phyloP scores from a whole-genome alignment of 1,140 invertebrate species.

The Antheraea pernyi region DNA sequence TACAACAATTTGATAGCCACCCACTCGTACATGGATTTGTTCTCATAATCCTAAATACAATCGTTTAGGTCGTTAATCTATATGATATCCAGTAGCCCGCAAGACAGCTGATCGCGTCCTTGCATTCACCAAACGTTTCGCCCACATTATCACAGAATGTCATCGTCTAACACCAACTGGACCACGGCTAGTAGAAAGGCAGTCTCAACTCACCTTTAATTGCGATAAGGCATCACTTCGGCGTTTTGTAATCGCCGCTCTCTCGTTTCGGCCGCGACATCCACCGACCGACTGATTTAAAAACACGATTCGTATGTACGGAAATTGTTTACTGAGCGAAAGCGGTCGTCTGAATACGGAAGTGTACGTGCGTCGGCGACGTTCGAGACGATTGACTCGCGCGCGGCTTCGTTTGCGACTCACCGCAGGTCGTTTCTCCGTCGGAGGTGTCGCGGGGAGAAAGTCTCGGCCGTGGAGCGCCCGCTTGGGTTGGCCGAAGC shows the following conservation, averaged over 20 bases:
- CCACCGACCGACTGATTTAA: conserved; percentile 40
- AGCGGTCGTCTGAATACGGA: conserved; percentile 56
- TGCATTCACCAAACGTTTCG: conserved; percentile 67
- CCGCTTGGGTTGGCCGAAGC: conserved; percentile 48
- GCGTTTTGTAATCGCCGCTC: conserved; percentile 26
- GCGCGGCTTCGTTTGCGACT: conserved; percentile 60
- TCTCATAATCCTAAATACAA: background rate
- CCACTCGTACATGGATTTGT: background rate
- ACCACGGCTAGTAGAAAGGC: conserved; percentile 51
- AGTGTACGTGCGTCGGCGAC: conserved; percentile 35
- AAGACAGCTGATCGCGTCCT: conserved; percentile 46
- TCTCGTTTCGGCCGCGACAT: conserved; percentile 21
- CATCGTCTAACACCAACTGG: conserved; percentile 48
- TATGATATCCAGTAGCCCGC: conserved; percentile 16
- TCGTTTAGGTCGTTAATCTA: background rate
- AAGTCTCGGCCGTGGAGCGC: conserved; percentile 72
- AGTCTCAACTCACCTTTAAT: conserved; percentile 57
- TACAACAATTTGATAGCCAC: conserved; percentile 12
- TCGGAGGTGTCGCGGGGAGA: conserved; percentile 73
- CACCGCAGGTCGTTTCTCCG: conserved; percentile 55
- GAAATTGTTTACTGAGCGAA: conserved; percentile 68
- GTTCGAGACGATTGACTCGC: conserved; percentile 54
- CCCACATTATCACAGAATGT: conserved; percentile 68
- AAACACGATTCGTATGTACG: conserved; percentile 56
- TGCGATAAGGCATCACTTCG: conserved; percentile 46